Conservation (phyloP, 1,140 invertebrate species). For the Drosophila pseudoobscura region DNA sequence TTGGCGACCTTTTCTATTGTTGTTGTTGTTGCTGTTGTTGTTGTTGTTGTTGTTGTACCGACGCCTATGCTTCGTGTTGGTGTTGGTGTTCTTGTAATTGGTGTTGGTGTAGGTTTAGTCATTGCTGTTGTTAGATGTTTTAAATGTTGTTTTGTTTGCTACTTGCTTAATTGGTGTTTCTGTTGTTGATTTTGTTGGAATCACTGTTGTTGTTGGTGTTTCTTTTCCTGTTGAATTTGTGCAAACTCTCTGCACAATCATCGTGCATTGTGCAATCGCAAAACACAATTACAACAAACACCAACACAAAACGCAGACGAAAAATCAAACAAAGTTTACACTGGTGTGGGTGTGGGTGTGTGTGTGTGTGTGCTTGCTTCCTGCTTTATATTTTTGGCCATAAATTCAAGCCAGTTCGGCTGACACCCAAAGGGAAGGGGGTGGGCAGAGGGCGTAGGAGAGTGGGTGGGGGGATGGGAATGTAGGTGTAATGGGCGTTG, state of each 20-base stretch:
- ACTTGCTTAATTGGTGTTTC: no score
- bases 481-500: conserved; percentile 52
- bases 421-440: conserved; percentile 23
- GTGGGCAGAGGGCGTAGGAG: background rate
- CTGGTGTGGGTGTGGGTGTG: conserved; percentile 4
- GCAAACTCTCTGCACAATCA: conserved; percentile 62
- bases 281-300: conserved; percentile 24
- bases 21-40: conserved; percentile 16
- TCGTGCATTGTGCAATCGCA: conserved; percentile 52
- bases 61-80: conserved; percentile 15
- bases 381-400: conserved; percentile 72
- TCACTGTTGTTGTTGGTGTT: conserved; percentile 6
- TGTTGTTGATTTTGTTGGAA: background rate
- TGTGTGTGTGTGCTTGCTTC: conserved; percentile 49
- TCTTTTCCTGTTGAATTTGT: conserved; percentile 1
- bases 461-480: background rate
- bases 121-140: conserved; percentile 21
- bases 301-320: conserved; percentile 35
- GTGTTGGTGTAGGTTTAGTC: conserved; percentile 1
- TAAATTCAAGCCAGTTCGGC: conserved; percentile 72
- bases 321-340: conserved; percentile 70
- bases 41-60: conserved; percentile 11
- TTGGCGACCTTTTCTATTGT: conserved; percentile 52
- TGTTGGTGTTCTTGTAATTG: conserved; percentile 17
- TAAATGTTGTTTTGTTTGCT: conserved; percentile 5